Conservation (phyloP, 2,797 vertebrate species). For the Protonibea diacanthus region DNA sequence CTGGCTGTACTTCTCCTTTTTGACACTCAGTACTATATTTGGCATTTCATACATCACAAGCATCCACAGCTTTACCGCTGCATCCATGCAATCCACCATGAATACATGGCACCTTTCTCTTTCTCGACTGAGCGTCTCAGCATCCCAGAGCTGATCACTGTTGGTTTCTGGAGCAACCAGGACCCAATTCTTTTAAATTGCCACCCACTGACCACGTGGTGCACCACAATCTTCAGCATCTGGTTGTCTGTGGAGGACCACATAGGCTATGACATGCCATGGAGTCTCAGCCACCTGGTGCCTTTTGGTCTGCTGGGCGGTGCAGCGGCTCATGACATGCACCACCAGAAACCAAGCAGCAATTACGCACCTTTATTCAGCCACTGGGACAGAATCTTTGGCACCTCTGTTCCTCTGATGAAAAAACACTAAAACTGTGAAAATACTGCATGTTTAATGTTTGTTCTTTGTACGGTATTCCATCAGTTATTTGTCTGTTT, state of each 20-base stretch:
- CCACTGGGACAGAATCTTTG: conserved; percentile 86
- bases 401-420: conserved; percentile 68
- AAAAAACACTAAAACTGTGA: conserved; percentile 48
- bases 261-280: conserved; percentile 86
- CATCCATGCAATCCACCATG: conserved; percentile 85
- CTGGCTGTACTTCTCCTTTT: conserved; percentile 82
- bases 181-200: conserved; percentile 80
- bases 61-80: conserved; percentile 80
- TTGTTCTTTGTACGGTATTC: not conserved
- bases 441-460: conserved; percentile 12
- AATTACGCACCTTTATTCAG: conserved; percentile 87
- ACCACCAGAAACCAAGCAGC: conserved; percentile 84
- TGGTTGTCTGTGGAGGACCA: conserved; percentile 89
- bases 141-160: conserved; percentile 82
- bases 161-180: conserved; percentile 85
- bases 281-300: conserved; percentile 80
- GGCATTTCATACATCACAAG: conserved; percentile 85
- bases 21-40: conserved; percentile 84
- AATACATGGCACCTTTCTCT: conserved; percentile 83
- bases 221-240: conserved; percentile 80
- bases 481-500: not conserved
- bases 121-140: conserved; percentile 85
- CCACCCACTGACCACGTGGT: conserved; percentile 83
- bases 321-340: conserved; percentile 84
- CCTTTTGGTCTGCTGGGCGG: conserved; percentile 84